Evolutionary conservation across 2,888 invertebrate species (phyloP), one percentile per base, ranked within the genome.

Genomic region (Cephus rjabovi): DNA sequence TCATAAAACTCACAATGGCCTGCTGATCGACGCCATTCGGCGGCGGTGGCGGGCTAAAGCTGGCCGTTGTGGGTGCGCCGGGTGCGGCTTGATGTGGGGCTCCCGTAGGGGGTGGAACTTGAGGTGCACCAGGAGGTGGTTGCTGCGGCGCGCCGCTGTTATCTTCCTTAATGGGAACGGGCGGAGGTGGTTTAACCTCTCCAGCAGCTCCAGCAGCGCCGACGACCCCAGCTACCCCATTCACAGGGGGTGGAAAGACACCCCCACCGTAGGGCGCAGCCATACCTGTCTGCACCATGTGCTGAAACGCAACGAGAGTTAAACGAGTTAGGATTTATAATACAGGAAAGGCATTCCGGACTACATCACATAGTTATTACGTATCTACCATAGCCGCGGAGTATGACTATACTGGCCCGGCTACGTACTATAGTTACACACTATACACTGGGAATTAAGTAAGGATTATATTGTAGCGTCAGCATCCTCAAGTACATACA

Each of bases 201-300:
- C 93, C 92, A 87, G 93, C 92, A 85, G 93, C 91, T 85, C 93
- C 92, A 88, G 90, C 86, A 87, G 93, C 93, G 92, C 92, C 88
- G 84, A 92, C 91, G 82, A 92, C 88, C 84, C 92, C 91, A 79
- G 91, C 90, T 34, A 92, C 89, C 84, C 92, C 89, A 93, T 94
- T 86, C 91, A 91, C 94, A 89, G 91, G 93, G 90, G 94, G 93
- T 77, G 94, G 94, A 83, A 94, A 94, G 85, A 94, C 94, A 84
- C 91, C 91, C 88, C 92, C 92, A 86, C 93, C 93, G 86, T 95
- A 95, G 92, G 95, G 95, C 93, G 93, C 93, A 93, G 95, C 94
- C 95, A 96, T 96, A 92, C 97, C 97, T 93, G 97, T 96, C 94
- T 97, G 97, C 93, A 97, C 97, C 97, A 97, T 97, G 94, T 97